Evolutionary conservation across 2,888 invertebrate genomes (phyloP).

Genomic region (Nomada lathburiana): DNA sequence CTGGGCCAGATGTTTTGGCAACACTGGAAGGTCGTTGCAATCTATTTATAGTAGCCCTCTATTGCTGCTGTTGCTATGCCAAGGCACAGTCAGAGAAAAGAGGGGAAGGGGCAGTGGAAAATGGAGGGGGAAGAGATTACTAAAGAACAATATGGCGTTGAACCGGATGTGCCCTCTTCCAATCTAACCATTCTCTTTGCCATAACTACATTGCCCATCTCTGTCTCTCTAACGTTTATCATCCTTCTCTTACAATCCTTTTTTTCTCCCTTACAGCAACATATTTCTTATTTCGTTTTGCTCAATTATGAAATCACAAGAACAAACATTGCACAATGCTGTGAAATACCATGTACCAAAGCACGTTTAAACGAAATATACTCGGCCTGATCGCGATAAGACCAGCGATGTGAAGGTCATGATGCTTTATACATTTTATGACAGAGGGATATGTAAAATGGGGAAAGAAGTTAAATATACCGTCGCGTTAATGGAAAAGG

Average conservation of each 20-base stretch:
- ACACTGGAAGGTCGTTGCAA: slow-evolving; percentile 74
- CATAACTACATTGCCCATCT: slow-evolving; percentile 56
- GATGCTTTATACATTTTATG: slow-evolving; percentile 9
- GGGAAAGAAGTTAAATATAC: slow-evolving; percentile 2
- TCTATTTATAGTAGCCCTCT: slow-evolving; percentile 80
- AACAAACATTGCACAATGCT: slow-evolving; percentile 53
- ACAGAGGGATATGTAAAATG: slow-evolving; percentile 6
- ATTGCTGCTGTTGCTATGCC: slow-evolving; percentile 81
- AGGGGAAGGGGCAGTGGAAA: slow-evolving; percentile 45
- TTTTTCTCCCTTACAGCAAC: slow-evolving; percentile 15
- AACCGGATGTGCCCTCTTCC: slow-evolving; percentile 68
- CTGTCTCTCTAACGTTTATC: slow-evolving; percentile 28
- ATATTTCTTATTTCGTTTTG: neutral
- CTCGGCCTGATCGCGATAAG: slow-evolving; percentile 41
- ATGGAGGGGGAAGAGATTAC: slow-evolving; percentile 62
- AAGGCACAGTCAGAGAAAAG: slow-evolving; percentile 54
- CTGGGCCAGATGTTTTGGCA: slow-evolving; percentile 80
- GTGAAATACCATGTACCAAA: slow-evolving; percentile 22
- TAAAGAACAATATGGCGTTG: slow-evolving; percentile 71
- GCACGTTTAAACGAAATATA: slow-evolving; percentile 26
- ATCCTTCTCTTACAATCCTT: slow-evolving; percentile 3
- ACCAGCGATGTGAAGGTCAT: slow-evolving; percentile 46
- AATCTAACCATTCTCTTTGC: slow-evolving; percentile 64
- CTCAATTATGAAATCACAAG: slow-evolving; percentile 47
- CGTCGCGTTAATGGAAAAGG: slow-evolving; percentile 10